phyloP scores from a whole-genome alignment of 2,888 invertebrate species.

The Microctonus hyperodae region DNA sequence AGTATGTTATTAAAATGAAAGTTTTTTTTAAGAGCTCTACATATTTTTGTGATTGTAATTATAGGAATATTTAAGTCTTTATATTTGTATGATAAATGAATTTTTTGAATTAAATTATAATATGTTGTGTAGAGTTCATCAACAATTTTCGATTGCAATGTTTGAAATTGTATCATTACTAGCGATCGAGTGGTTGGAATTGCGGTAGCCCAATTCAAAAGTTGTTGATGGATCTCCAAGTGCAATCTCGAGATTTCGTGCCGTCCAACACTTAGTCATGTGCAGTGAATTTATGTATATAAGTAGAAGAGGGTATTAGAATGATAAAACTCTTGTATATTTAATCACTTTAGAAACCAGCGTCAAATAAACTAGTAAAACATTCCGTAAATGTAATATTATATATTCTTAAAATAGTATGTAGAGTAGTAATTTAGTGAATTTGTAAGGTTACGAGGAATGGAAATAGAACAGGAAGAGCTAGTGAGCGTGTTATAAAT shows the following conservation, averaged over 20 bases:
- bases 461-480: not conserved
- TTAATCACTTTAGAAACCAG: constrained; percentile 53
- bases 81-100: not conserved
- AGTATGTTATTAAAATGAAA: constrained; percentile 3
- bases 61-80: not conserved
- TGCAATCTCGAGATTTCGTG: constrained; percentile 56
- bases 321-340: constrained; percentile 40
- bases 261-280: constrained; percentile 48
- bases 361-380: constrained; percentile 44
- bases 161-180: constrained; percentile 8
- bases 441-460: not conserved
- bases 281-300: no score
- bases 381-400: constrained; percentile 41
- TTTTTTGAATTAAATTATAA: not conserved
- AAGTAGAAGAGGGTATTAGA: constrained; percentile 35
- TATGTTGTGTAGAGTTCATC: not conserved
- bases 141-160: not conserved
- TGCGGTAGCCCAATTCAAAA: constrained; percentile 52
- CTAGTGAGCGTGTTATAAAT: not conserved
- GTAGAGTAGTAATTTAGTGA: not conserved
- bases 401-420: constrained; percentile 26
- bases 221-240: constrained; percentile 50
- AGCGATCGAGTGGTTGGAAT: constrained; percentile 48
- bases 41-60: not conserved
- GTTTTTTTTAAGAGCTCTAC: constrained; percentile 15